phyloP scores from a whole-genome alignment of 1,140 invertebrate genomes.

The Harlomillsia oculata region DNA sequence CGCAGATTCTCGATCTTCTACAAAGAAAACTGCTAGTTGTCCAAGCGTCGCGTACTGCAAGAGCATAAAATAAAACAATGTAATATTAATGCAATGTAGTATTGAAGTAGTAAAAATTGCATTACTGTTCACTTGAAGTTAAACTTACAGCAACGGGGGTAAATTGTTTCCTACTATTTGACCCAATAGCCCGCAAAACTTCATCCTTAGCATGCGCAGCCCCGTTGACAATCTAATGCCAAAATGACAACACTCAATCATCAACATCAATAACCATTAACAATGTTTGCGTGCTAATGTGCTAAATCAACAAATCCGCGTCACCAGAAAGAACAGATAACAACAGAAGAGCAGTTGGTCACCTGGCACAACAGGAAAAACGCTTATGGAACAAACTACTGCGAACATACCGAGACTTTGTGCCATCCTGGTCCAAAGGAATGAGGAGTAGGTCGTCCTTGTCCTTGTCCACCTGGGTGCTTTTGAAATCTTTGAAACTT shows the following conservation, averaged over 20 bases:
- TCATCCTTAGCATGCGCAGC: slow-evolving; percentile 5
- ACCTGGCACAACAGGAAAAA: background rate
- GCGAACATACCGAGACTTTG: slow-evolving; percentile 27
- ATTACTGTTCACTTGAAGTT: background rate
- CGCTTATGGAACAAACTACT: background rate
- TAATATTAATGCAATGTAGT: background rate
- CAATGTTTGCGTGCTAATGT: too few relatives aligned
- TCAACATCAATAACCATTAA: too few relatives aligned
- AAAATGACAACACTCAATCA: too few relatives aligned
- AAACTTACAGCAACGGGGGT: background rate
- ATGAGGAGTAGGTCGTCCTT: background rate
- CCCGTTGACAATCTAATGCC: slow-evolving; percentile 23
- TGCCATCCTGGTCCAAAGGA: slow-evolving; percentile 27
- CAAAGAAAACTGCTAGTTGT: slow-evolving; percentile 20
- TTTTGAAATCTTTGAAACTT: slow-evolving; percentile 5
- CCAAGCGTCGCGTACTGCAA: slow-evolving; percentile 14
- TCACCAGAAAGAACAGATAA: too few relatives aligned
- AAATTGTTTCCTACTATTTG: slow-evolving; percentile 4
- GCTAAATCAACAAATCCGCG: too few relatives aligned
- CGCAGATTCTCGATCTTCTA: slow-evolving; percentile 20
- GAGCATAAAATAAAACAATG: background rate
- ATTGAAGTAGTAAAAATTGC: background rate
- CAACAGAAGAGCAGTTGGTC: too few relatives aligned
- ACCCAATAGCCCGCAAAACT: slow-evolving; percentile 3
- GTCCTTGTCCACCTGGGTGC: background rate